phyloP scores from a whole-genome alignment of 2,888 invertebrate genomes.

The Diaprepes abbreviatus region DNA sequence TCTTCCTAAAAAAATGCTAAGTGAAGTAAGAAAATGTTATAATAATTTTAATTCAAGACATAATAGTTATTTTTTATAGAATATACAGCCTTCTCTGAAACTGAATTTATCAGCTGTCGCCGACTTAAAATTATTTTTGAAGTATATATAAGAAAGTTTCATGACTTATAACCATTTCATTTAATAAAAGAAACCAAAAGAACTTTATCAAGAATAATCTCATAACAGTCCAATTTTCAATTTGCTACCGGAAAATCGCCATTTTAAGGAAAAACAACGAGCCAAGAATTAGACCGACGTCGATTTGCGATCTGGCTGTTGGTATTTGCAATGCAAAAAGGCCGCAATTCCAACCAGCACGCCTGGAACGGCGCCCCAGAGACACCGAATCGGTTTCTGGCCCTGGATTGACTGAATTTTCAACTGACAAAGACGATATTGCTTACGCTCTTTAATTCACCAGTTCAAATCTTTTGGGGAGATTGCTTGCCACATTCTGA shows the following conservation, averaged over 20 bases:
- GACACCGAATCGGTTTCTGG: slow-evolving; percentile 38
- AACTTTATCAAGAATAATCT: slow-evolving; percentile 20
- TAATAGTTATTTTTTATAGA: too few relatives aligned
- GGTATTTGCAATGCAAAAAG: slow-evolving; percentile 35
- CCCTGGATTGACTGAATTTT: slow-evolving; percentile 40
- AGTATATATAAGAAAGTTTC: too few relatives aligned
- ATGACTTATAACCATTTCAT: not conserved
- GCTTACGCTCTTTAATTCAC: slow-evolving; percentile 43
- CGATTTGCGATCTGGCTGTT: slow-evolving; percentile 22
- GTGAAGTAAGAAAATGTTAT: too few relatives aligned
- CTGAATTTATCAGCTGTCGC: too few relatives aligned
- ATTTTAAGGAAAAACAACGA: slow-evolving; percentile 35
- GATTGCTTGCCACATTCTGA: slow-evolving; percentile 41
- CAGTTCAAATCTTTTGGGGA: slow-evolving; percentile 44
- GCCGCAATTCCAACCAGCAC: slow-evolving; percentile 33
- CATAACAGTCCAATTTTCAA: slow-evolving; percentile 38
- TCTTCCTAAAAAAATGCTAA: too few relatives aligned
- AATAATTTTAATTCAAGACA: too few relatives aligned
- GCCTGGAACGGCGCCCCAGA: slow-evolving; percentile 34
- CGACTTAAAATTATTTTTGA: too few relatives aligned
- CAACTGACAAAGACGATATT: slow-evolving; percentile 32
- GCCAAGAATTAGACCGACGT: slow-evolving; percentile 27
- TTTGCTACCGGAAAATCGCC: slow-evolving; percentile 29
- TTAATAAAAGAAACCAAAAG: slow-evolving; percentile 1
- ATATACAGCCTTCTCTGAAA: too few relatives aligned